phyloP scores from a whole-genome alignment of 2,113 vertebrate genomes.

The Scomber colias region DNA sequence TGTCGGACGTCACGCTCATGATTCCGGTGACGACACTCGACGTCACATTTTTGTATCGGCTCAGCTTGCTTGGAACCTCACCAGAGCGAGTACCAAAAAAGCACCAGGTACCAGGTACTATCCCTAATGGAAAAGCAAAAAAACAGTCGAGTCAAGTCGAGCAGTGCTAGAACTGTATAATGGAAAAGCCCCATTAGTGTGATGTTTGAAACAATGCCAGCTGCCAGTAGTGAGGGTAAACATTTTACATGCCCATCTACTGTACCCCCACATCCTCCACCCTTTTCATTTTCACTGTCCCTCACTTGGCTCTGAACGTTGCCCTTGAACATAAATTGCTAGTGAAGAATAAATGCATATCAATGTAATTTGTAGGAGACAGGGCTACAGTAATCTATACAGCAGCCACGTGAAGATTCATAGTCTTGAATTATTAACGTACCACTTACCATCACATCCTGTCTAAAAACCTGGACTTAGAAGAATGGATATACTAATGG shows the following conservation, averaged over 20 bases:
- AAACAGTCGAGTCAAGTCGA: too few relatives aligned
- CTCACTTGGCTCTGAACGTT: slow-evolving; percentile 21
- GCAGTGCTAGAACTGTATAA: too few relatives aligned
- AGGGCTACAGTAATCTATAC: slow-evolving; percentile 38
- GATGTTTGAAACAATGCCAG: slow-evolving; percentile 4
- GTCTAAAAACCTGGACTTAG: slow-evolving; percentile 24
- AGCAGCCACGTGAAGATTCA: slow-evolving; percentile 45
- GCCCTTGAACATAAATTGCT: slow-evolving; percentile 58
- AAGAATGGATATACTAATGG: background rate
- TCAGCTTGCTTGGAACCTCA: too few relatives aligned
- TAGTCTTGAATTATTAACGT: slow-evolving; percentile 58
- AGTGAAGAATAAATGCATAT: slow-evolving; percentile 68
- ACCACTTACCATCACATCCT: slow-evolving; percentile 28
- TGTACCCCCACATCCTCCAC: background rate
- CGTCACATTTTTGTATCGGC: too few relatives aligned
- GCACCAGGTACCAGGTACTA: too few relatives aligned
- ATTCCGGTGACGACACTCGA: too few relatives aligned
- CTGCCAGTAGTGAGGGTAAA: background rate
- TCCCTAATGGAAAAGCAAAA: too few relatives aligned
- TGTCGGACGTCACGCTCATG: too few relatives aligned
- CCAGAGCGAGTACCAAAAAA: too few relatives aligned
- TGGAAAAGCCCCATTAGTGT: background rate
- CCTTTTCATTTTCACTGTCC: slow-evolving; percentile 8
- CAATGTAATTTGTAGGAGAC: slow-evolving; percentile 57
- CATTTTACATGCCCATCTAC: slow-evolving; percentile 7